Evolutionary conservation across 2,797 vertebrate species (phyloP).

Genomic region (Dicrostonyx torquatus): DNA sequence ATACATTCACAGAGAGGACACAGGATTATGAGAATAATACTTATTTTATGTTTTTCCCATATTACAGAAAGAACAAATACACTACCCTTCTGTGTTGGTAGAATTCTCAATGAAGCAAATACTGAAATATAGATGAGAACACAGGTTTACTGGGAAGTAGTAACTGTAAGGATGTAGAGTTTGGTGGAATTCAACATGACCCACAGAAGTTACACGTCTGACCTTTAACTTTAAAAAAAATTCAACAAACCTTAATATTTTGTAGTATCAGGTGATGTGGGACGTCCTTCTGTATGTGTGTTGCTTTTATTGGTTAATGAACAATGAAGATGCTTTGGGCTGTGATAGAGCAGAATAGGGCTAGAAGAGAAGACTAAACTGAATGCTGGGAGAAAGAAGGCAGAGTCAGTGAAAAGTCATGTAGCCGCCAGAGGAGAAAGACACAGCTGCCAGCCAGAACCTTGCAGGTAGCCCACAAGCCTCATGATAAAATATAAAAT

Average conservation of each 20-base stretch:
- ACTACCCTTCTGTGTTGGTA: neutral
- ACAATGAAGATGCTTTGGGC: too few species aligned
- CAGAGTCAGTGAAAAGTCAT: too few species aligned
- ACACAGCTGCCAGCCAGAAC: too few species aligned
- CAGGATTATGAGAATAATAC: neutral
- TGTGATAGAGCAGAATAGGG: too few species aligned
- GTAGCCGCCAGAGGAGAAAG: too few species aligned
- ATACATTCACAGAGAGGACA: neutral
- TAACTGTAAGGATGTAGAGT: neutral
- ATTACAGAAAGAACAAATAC: slow-evolving; percentile 53
- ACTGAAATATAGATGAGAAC: slow-evolving; percentile 7
- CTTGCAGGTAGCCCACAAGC: too few species aligned
- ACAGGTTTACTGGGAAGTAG: neutral
- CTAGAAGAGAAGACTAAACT: too few species aligned
- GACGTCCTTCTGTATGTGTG: too few species aligned
- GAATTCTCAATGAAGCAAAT: slow-evolving; percentile 27
- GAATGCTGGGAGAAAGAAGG: too few species aligned
- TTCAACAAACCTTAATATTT: slow-evolving; percentile 19
- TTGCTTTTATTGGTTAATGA: too few species aligned
- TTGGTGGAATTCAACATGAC: neutral
- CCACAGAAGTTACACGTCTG: neutral
- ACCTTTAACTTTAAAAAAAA: neutral
- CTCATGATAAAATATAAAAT: too few species aligned
- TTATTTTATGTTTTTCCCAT: neutral
- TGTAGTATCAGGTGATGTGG: neutral